Percentiles rank a stretch among this genome's conserved stretches.
Evolutionary conservation across 2,113 vertebrate species (phyloP).

Genomic region (Microtus pennsylvanicus): DNA sequence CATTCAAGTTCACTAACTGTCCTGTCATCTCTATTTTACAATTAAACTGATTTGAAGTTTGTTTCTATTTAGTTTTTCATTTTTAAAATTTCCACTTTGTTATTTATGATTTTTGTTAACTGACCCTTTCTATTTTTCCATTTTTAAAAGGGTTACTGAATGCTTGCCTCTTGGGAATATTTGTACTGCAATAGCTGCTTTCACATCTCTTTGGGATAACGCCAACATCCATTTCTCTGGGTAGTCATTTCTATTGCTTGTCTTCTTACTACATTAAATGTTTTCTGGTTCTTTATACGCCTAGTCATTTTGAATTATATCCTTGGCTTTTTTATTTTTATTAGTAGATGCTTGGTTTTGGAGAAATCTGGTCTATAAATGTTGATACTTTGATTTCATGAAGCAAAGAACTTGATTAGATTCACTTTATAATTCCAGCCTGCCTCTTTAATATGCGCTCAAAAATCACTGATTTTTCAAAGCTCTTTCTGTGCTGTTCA

Average conservation of each 20-base stretch:
- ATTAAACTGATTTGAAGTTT: not conserved
- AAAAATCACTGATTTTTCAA: not conserved
- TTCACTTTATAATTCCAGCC: not conserved
- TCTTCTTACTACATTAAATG: not conserved
- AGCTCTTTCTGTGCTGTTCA: not conserved
- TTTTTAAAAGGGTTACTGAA: not conserved
- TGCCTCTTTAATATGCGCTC: not conserved
- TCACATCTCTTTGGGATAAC: slow-evolving; percentile 22
- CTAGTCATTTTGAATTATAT: slow-evolving; percentile 34
- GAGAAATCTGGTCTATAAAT: not conserved
- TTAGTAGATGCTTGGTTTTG: not conserved
- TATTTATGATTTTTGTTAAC: not conserved
- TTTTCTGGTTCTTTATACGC: not conserved
- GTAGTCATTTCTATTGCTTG: not conserved
- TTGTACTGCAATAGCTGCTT: not conserved
- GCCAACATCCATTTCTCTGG: not conserved
- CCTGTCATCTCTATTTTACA: slow-evolving; percentile 11
- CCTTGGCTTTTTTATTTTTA: slow-evolving; percentile 3
- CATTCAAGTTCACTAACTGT: not conserved
- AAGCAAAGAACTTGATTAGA: not conserved
- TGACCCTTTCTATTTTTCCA: not conserved
- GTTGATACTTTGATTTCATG: slow-evolving; percentile 6
- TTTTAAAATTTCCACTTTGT: slow-evolving; percentile 18
- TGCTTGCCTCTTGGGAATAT: not conserved
- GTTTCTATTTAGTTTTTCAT: slow-evolving; percentile 7